Evolutionary conservation across 2,797 vertebrate species (phyloP).

Genomic region (Coreius guichenoti): DNA sequence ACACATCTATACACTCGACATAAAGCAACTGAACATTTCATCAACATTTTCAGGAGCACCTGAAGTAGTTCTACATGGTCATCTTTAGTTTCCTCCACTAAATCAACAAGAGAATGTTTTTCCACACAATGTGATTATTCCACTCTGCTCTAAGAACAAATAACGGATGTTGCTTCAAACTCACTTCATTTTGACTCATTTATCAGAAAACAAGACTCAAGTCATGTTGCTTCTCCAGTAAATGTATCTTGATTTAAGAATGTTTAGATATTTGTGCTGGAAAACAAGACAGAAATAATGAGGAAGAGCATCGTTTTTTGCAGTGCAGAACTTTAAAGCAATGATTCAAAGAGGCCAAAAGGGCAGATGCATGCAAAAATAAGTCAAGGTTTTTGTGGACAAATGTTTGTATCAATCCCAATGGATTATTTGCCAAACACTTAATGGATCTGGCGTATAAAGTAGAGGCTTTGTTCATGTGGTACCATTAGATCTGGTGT

Average conservation of each 20-base stretch:
- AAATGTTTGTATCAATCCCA: background rate
- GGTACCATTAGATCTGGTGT: background rate
- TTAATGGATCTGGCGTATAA: background rate
- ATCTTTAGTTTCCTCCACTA: too few relatives aligned
- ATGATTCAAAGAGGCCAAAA: too few relatives aligned
- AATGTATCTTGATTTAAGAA: too few relatives aligned
- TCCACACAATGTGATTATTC: too few relatives aligned
- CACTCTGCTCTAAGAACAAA: background rate
- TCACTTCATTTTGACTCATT: too few relatives aligned
- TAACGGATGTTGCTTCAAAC: background rate
- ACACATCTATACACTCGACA: too few relatives aligned
- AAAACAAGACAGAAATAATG: background rate
- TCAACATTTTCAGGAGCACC: background rate
- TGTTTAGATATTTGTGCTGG: background rate
- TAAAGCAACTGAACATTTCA: too few relatives aligned
- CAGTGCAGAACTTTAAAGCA: background rate
- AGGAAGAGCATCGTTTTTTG: background rate
- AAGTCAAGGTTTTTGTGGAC: background rate
- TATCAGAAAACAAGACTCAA: too few relatives aligned
- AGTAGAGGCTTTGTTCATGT: background rate
- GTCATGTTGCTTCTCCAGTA: too few relatives aligned
- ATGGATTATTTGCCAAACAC: background rate
- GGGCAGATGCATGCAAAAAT: background rate
- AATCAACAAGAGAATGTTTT: too few relatives aligned
- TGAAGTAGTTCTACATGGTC: background rate